A percentile compares a stretch with the other conserved stretches of the same genome.
phyloP scores from a whole-genome alignment of 1,140 invertebrate genomes.

The Zaprionus nigranus region DNA sequence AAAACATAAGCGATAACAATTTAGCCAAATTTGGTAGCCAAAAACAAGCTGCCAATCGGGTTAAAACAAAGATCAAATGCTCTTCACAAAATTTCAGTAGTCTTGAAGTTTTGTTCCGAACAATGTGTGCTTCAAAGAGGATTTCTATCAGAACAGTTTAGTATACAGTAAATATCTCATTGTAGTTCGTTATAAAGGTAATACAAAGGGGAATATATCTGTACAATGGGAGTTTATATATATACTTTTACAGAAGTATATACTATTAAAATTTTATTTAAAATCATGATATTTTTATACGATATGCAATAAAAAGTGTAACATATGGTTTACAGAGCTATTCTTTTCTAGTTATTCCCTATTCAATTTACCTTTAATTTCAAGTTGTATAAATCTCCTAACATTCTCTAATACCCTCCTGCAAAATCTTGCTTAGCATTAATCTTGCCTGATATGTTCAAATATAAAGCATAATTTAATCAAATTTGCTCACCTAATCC shows the following conservation, averaged over 20 bases:
- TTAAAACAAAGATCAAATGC: not conserved
- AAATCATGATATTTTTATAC: too few relatives aligned
- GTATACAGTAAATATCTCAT: not conserved
- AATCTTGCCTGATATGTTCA: slow-evolving; percentile 14
- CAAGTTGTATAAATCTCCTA: not conserved
- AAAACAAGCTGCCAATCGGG: not conserved
- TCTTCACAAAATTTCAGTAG: not conserved
- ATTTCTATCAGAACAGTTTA: not conserved
- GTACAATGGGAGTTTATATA: too few relatives aligned
- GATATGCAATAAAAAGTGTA: too few relatives aligned
- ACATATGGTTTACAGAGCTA: too few relatives aligned
- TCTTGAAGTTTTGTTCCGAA: not conserved
- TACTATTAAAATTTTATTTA: too few relatives aligned
- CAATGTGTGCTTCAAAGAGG: not conserved
- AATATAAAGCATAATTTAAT: slow-evolving; percentile 77
- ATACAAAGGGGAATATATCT: too few relatives aligned
- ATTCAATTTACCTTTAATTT: not conserved
- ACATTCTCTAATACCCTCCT: not conserved
- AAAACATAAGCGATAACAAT: slow-evolving; percentile 67
- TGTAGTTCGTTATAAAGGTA: not conserved
- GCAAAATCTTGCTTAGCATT: not conserved
- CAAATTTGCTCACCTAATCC: slow-evolving; percentile 57
- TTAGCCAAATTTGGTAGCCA: slow-evolving; percentile 56
- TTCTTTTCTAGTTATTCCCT: too few relatives aligned
- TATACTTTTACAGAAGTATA: too few relatives aligned